phyloP scores from a whole-genome alignment of 2,113 vertebrate species.

The Amphilophus citrinellus region DNA sequence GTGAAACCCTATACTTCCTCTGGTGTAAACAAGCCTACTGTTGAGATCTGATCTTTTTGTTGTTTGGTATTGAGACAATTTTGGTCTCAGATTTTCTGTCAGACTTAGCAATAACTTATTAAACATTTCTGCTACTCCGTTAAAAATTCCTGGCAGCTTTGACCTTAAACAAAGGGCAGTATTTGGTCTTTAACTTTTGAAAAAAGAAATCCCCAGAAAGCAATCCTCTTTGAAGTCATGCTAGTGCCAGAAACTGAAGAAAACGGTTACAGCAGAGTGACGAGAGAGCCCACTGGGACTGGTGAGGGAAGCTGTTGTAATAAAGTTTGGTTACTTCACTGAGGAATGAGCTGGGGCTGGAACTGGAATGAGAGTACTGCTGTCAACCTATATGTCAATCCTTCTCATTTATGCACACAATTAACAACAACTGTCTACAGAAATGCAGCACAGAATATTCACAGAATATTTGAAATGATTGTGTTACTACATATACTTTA shows the following conservation, averaged over 20 bases:
- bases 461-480: background rate
- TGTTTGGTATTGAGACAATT: background rate
- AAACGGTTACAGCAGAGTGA: slow-evolving; percentile 47
- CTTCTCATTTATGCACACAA: slow-evolving; percentile 18
- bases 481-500: background rate
- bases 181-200: slow-evolving; percentile 29
- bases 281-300: slow-evolving; percentile 8
- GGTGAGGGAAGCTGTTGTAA: slow-evolving; percentile 35
- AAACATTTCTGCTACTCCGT: background rate
- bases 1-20: slow-evolving; percentile 20
- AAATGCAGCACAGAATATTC: background rate
- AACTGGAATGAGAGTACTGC: slow-evolving; percentile 47
- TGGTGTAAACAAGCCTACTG: slow-evolving; percentile 35
- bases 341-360: slow-evolving; percentile 46
- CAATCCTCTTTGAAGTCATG: slow-evolving; percentile 61
- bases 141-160: slow-evolving; percentile 26
- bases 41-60: slow-evolving; percentile 17
- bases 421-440: background rate
- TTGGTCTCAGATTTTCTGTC: slow-evolving; percentile 31
- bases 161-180: slow-evolving; percentile 53
- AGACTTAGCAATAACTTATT: slow-evolving; percentile 1
- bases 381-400: slow-evolving; percentile 39
- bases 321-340: slow-evolving; percentile 53
- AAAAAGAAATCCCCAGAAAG: slow-evolving; percentile 48
- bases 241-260: slow-evolving; percentile 19